Conservation (phyloP, 2,113 vertebrate genomes). For the Nothoprocta perdicaria region DNA sequence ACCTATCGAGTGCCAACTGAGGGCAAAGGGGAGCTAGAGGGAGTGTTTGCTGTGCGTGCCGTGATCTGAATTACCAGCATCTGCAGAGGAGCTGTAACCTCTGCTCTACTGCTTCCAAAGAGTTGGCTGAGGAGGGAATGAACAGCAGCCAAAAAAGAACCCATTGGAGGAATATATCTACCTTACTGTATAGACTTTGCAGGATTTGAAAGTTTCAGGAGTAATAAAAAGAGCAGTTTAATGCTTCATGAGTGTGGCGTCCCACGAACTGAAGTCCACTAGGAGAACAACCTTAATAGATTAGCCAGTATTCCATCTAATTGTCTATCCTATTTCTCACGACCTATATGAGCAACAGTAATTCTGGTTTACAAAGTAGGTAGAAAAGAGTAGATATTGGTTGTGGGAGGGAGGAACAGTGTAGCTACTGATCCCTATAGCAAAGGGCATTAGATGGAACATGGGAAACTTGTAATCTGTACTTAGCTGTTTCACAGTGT, state of each 20-base stretch:
- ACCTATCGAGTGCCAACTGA: background rate
- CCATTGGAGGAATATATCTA: background rate
- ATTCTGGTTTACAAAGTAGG: slow-evolving; percentile 31
- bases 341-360: slow-evolving; percentile 29
- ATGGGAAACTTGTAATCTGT: background rate
- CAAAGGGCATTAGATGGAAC: background rate
- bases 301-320: slow-evolving; percentile 42
- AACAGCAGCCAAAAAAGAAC: background rate
- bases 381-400: background rate
- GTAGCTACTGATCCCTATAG: background rate
- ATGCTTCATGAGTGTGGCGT: background rate
- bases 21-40: background rate
- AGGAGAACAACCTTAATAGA: slow-evolving; percentile 47
- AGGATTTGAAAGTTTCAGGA: background rate
- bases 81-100: background rate
- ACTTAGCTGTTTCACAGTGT: background rate
- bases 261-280: background rate
- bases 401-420: background rate
- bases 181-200: background rate
- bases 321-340: background rate
- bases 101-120: background rate
- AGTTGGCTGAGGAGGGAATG: background rate
- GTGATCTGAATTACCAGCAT: background rate
- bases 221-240: background rate
- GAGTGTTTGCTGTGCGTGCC: background rate